Conservation (phyloP, 2,888 invertebrate genomes). For the Eurois occulta region DNA sequence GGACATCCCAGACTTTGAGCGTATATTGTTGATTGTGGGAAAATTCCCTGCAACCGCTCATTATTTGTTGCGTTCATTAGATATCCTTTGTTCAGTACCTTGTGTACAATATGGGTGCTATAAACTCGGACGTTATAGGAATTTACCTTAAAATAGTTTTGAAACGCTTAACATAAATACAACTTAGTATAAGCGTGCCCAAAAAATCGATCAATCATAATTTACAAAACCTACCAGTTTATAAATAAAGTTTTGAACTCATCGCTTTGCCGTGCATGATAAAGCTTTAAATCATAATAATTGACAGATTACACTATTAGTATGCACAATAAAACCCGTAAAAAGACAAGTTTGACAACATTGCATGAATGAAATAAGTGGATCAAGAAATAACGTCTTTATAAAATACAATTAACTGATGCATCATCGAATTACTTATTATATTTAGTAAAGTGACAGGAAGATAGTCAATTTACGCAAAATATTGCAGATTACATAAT, state of each 20-base stretch:
- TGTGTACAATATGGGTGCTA: neutral
- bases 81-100: neutral
- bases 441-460: neutral
- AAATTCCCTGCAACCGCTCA: neutral
- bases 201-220: neutral
- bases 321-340: constrained; percentile 41
- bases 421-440: constrained; percentile 4
- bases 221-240: neutral
- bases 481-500: neutral
- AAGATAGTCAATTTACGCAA: neutral
- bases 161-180: too few relatives aligned
- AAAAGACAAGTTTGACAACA: constrained; percentile 51
- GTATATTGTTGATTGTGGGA: too few relatives aligned
- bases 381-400: constrained; percentile 26
- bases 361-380: constrained; percentile 42
- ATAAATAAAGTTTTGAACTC: constrained; percentile 12
- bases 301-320: constrained; percentile 29
- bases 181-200: too few relatives aligned
- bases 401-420: constrained; percentile 5
- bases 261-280: constrained; percentile 8
- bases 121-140: too few relatives aligned
- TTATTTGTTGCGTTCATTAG: neutral
- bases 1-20: neutral
- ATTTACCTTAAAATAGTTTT: neutral
- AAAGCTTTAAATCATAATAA: constrained; percentile 46